Conservation (phyloP, 2,888 invertebrate genomes). For the Drosophila putrida region DNA sequence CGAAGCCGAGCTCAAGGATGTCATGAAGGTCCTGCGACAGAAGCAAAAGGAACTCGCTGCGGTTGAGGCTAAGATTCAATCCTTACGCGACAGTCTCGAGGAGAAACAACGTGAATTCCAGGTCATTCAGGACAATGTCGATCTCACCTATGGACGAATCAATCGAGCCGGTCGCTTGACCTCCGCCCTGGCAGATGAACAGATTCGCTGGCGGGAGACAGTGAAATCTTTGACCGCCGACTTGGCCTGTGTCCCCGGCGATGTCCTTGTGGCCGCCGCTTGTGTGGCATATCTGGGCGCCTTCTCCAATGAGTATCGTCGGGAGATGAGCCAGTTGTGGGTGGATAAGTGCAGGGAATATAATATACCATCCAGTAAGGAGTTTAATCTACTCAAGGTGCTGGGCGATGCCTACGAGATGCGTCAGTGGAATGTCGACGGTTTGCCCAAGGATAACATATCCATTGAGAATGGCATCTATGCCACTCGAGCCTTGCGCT, state of each 20-base stretch:
- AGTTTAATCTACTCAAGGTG: conserved; percentile 89
- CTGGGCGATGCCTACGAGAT: conserved; percentile 95
- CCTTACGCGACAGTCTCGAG: conserved; percentile 88
- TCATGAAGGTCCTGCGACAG: conserved; percentile 90
- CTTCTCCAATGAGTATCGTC: conserved; percentile 91
- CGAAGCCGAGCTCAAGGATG: conserved; percentile 90
- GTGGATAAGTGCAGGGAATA: conserved; percentile 88
- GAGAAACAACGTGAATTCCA: conserved; percentile 91
- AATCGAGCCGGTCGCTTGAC: conserved; percentile 94
- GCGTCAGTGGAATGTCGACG: conserved; percentile 95
- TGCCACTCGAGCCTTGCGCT: conserved; percentile 92
- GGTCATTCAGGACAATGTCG: conserved; percentile 90
- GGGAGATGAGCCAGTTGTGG: conserved; percentile 90
- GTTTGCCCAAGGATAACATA: conserved; percentile 93
- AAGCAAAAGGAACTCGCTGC: conserved; percentile 93
- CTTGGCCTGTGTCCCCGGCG: conserved; percentile 92
- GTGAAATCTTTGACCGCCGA: conserved; percentile 89
- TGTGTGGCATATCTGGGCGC: conserved; percentile 97
- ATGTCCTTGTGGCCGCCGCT: conserved; percentile 94
- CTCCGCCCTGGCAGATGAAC: conserved; percentile 94
- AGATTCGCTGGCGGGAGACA: conserved; percentile 92
- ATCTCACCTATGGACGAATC: conserved; percentile 91
- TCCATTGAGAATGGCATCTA: conserved; percentile 97
- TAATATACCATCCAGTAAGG: conserved; percentile 90
- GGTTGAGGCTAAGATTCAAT: conserved; percentile 90